Percentiles rank a stretch among this genome's conserved stretches.
These are phyloP conservation scores for Caenorhabditis brenneri DNA, from an alignment of 1,140 invertebrate species.

Conservation along the genomic window DNA sequence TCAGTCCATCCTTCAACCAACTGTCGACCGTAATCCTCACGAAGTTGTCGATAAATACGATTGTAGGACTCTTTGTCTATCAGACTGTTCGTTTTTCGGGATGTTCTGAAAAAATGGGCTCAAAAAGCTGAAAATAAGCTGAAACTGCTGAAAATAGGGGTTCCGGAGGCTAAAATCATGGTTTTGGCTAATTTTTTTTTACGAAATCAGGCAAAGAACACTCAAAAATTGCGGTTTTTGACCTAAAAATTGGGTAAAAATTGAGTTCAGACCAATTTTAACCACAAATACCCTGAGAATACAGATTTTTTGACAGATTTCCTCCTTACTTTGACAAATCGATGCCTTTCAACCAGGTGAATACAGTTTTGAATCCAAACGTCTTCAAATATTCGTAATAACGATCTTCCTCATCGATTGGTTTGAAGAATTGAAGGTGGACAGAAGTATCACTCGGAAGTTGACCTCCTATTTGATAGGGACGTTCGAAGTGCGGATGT, in stretches of 20 bases:
- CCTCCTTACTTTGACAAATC: constrained; percentile 25
- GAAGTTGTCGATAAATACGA: constrained; percentile 48
- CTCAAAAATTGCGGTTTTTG: too few relatives aligned
- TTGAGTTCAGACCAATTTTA: too few relatives aligned
- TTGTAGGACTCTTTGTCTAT: constrained; percentile 52
- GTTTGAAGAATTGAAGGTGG: background rate
- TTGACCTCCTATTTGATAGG: background rate
- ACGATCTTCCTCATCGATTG: background rate
- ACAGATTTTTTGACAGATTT: too few relatives aligned
- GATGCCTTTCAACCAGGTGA: constrained; percentile 43
- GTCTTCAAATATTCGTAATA: background rate
- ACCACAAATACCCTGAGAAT: too few relatives aligned
- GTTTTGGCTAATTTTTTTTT: too few relatives aligned
- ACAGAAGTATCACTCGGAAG: background rate
- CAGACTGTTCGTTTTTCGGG: constrained; percentile 38
- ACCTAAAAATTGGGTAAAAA: too few relatives aligned
- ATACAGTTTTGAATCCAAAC: background rate
- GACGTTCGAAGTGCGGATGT: constrained; percentile 38
- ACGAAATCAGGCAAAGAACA: too few relatives aligned
- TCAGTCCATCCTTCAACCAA: constrained; percentile 42
- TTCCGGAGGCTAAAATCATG: too few relatives aligned
- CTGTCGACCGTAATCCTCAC: background rate
- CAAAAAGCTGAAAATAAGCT: too few relatives aligned
- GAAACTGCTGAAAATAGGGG: too few relatives aligned
- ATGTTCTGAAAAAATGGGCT: background rate